phyloP scores from a whole-genome alignment of 30 jellyfish, hydroid and myxozoan genomes.

The Catostylus mosaicus region DNA sequence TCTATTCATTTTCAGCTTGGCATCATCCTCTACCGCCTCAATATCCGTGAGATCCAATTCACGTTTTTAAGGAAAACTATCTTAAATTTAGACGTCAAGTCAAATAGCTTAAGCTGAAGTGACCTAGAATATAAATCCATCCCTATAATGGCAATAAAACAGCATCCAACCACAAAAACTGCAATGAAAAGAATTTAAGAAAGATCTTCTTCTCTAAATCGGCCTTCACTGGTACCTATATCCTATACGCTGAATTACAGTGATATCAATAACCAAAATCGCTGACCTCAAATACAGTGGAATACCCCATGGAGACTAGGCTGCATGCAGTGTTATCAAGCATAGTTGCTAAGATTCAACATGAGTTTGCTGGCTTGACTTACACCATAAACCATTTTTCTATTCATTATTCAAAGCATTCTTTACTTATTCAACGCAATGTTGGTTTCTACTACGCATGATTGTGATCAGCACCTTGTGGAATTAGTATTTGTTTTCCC shows the following conservation, averaged over 20 bases:
- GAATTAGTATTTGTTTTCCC: not conserved
- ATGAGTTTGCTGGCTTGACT: constrained; percentile 26
- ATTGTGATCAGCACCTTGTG: not conserved
- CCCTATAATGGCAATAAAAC: not conserved
- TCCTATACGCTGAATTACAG: not conserved
- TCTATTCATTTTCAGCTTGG: no score
- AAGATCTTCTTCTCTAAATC: constrained; percentile 5
- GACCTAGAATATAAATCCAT: no score
- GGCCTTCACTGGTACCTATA: constrained; percentile 3
- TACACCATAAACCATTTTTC: constrained; percentile 4
- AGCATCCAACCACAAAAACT: not conserved
- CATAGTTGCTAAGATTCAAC: not conserved
- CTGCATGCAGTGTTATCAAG: not conserved
- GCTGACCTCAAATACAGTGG: constrained; percentile 17
- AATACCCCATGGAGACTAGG: not conserved
- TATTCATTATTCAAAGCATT: constrained; percentile 13
- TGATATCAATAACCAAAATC: constrained; percentile 2
- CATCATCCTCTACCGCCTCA: no score
- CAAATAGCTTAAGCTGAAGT: no score
- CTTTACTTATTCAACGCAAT: constrained; percentile 5
- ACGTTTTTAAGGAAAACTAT: no score
- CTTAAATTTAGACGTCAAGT: no score
- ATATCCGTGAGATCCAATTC: no score
- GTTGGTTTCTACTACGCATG: not conserved
- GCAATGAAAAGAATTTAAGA: not conserved